Evolutionary conservation across 2,797 vertebrate species (phyloP).

Genomic region (Argyrosomus regius): DNA sequence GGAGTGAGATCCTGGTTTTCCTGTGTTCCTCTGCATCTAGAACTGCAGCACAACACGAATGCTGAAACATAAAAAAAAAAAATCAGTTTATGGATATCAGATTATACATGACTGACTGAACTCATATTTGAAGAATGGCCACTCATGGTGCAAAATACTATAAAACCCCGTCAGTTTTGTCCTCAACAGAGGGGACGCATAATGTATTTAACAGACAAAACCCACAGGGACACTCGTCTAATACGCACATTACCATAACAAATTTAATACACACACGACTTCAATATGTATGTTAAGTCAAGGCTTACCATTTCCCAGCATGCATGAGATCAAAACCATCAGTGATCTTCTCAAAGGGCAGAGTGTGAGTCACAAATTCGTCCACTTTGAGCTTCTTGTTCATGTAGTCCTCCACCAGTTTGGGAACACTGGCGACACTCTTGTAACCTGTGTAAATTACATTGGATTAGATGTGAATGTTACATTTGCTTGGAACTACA

Average conservation of each 20-base stretch:
- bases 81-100: not conserved
- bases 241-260: constrained; percentile 9
- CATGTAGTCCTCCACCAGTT: constrained; percentile 92
- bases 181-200: constrained; percentile 47
- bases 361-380: constrained; percentile 91
- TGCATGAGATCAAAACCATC: constrained; percentile 93
- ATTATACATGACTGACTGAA: not conserved
- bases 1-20: constrained; percentile 1
- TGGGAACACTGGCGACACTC: constrained; percentile 91
- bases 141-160: not conserved
- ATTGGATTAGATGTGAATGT: too few relatives aligned
- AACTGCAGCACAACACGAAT: constrained; percentile 64
- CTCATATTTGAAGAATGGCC: constrained; percentile 1
- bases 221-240: not conserved
- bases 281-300: not conserved
- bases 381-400: constrained; percentile 93
- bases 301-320: constrained; percentile 81
- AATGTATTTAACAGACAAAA: not conserved
- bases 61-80: constrained; percentile 40
- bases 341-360: constrained; percentile 90
- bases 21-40: constrained; percentile 20
- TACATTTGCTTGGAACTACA: too few relatives aligned
- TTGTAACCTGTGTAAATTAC: constrained; percentile 88
- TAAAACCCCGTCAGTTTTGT: constrained; percentile 16
- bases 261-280: constrained; percentile 16